These are phyloP conservation scores for Chaetura pelagica DNA, from an alignment of 2,113 vertebrate species.

Conservation along the genomic window DNA sequence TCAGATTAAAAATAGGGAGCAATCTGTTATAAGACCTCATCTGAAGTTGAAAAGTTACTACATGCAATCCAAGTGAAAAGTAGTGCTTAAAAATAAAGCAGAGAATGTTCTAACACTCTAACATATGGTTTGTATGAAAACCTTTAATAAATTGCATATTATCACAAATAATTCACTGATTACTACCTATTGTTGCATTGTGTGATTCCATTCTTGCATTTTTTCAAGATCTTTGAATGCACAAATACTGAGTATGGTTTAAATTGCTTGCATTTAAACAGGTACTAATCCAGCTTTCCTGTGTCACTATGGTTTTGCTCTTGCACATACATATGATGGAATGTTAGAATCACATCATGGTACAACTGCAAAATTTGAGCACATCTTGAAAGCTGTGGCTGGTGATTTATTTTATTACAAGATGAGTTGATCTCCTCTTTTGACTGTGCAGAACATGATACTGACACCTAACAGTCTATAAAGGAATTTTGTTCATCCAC, in stretches of 20 bases:
- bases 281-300: not conserved
- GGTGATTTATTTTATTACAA: not conserved
- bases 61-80: not conserved
- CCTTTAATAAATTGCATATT: slow-evolving; percentile 14
- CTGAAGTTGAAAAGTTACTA: not conserved
- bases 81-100: not conserved
- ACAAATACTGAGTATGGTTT: too few relatives aligned
- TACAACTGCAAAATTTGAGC: not conserved
- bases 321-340: not conserved
- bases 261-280: not conserved
- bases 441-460: not conserved
- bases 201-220: not conserved
- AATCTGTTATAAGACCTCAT: not conserved
- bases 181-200: not conserved
- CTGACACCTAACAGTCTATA: not conserved
- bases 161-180: not conserved
- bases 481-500: not conserved
- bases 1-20: not conserved
- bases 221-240: not conserved
- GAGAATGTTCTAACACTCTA: not conserved
- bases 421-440: not conserved
- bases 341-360: not conserved
- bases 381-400: not conserved
- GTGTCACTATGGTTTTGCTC: not conserved
- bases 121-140: not conserved